Percentiles rank a stretch among this genome's conserved stretches.
Conservation (phyloP, 1,140 invertebrate species). For the Heliconius hewitsoni region DNA sequence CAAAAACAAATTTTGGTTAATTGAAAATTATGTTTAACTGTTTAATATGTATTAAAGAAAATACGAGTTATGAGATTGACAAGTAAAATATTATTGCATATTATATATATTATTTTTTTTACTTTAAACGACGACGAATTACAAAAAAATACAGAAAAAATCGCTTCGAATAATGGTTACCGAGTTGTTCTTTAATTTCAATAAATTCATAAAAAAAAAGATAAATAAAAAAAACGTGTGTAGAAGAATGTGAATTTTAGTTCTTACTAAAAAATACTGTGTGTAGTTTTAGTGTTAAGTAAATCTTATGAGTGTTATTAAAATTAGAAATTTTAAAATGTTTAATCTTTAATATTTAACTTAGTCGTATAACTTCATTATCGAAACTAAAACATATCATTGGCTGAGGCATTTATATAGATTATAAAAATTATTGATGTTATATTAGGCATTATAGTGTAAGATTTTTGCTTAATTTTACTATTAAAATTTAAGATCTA, state of each 20-base stretch:
- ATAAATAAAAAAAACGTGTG: slow-evolving; percentile 45
- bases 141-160: slow-evolving; percentile 26
- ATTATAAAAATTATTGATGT: slow-evolving; percentile 58
- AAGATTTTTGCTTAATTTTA: slow-evolving; percentile 28
- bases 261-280: slow-evolving; percentile 15
- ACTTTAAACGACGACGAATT: slow-evolving; percentile 1
- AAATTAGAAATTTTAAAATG: slow-evolving; percentile 51
- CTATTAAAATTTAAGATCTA: slow-evolving; percentile 39
- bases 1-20: no score
- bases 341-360: slow-evolving; percentile 62
- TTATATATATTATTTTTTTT: not conserved
- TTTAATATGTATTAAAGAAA: no score
- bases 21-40: no score
- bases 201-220: slow-evolving; percentile 36
- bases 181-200: slow-evolving; percentile 60
- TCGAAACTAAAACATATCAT: slow-evolving; percentile 75
- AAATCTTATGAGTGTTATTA: slow-evolving; percentile 37
- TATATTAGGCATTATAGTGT: slow-evolving; percentile 45
- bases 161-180: slow-evolving; percentile 63
- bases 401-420: slow-evolving; percentile 76
- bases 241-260: slow-evolving; percentile 46
- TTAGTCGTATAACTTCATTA: slow-evolving; percentile 63
- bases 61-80: no score
- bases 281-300: slow-evolving; percentile 24
- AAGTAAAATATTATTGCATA: no score